Evolutionary conservation across 2,888 invertebrate genomes (phyloP), one percentile per base, ranked within the genome.

Genomic region (Pardosa pseudoannulata): DNA sequence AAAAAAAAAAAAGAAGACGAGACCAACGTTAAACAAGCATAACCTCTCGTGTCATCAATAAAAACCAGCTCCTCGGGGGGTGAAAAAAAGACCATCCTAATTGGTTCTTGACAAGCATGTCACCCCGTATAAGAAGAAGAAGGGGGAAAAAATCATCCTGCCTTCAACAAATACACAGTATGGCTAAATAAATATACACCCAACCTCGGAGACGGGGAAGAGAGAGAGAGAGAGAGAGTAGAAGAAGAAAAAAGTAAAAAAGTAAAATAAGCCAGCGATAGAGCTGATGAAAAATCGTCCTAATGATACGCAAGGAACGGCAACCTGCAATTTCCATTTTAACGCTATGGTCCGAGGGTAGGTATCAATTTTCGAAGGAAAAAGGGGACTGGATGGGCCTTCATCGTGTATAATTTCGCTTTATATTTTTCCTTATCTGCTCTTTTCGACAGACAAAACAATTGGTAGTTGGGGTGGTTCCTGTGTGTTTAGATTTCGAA

Each of bases 271-370:
- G 9, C 9, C 5, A 7, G 9, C 36, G 9, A 5, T 9, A 5
- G 5, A 36, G 9, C 36, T 36, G 70, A 76, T 71, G 82, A 82
- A 39, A 75, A 83, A 83, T 76, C 64, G 76, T 62, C 46, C 36
- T 83, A 83, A 83, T 83, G 78, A 78, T 83, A 82, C 41, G 19
- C 50, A 28, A 29, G 28, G 32, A 1, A 56, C 65, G 50, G n/a
- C 28, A 71, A 50, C 68, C 67, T 64, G 73, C 79, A 85, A 85
- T 85, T 85, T 78, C 85, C 78, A 85, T 85, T 68, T 85, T 85
- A 85, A 85, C 74, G 70, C 78, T 72, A 75, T 75, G 50, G 70
- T 82, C 76, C 46, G 29, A 36, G 46, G 67, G 72, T 67, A 83
- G 75, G 82, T 83, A 76, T 76, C 82, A 83, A 83, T 83, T 83